These are phyloP conservation scores for Trypoxylus dichotomus DNA, from an alignment of 1,140 invertebrate genomes.

Conservation along the genomic window DNA sequence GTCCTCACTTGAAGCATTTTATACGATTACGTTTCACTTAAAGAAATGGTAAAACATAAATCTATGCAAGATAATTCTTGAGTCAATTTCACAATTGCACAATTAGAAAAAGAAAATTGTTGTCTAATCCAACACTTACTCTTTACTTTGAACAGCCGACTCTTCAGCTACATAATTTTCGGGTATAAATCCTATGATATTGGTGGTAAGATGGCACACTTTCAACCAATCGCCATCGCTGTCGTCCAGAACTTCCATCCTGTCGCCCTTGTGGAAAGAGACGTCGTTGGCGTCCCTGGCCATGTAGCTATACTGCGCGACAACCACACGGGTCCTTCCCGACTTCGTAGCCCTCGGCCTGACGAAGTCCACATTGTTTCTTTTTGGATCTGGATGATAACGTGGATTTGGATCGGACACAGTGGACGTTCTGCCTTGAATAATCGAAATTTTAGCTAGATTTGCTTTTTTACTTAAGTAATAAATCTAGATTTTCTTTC, in stretches of 20 bases:
- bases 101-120: not conserved
- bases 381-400: constrained; percentile 78
- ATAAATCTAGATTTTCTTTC: too few relatives aligned
- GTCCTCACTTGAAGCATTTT: too few relatives aligned
- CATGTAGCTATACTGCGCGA: constrained; percentile 89
- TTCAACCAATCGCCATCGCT: constrained; percentile 93
- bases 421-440: not conserved
- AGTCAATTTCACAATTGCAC: not conserved
- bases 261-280: constrained; percentile 88
- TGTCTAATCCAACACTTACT: constrained; percentile 75
- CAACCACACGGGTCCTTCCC: constrained; percentile 65
- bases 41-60: too few relatives aligned
- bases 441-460: not conserved
- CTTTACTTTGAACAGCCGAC: constrained; percentile 88
- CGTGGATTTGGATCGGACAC: constrained; percentile 60
- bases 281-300: constrained; percentile 88
- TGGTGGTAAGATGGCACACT: constrained; percentile 80
- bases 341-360: constrained; percentile 47
- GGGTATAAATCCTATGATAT: not conserved
- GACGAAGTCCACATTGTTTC: constrained; percentile 56
- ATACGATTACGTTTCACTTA: too few relatives aligned
- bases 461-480: too few relatives aligned
- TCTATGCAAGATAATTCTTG: too few relatives aligned
- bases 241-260: constrained; percentile 87
- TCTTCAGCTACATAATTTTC: not conserved